Base-by-base conservation (phyloP, 2,888 invertebrate genomes). In the Microdon myrmicae region DNA sequence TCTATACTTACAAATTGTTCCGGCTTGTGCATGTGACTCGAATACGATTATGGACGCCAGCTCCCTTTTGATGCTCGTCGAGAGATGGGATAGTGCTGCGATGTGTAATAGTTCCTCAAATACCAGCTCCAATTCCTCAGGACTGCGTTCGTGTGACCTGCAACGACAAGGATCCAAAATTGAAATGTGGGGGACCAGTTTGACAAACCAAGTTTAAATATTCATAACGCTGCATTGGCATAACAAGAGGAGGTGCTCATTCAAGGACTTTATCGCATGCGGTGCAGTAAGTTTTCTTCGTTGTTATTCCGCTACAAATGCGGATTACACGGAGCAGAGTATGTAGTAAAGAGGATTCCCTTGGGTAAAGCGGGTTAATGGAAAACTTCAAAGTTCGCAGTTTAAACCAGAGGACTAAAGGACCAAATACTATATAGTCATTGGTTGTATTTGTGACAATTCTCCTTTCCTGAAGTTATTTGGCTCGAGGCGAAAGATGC, bases 61-160 rank as follows among this genome's bases (percentile, higher is more conserved):
- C 79, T 92, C 91, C 58, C 89, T 82, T 78, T 90, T 92, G 61
- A 92, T 89, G 72, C 90, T 89, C 70, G 89, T 90, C 59, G 90
- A 89, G 48, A 92, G 82, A 79, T 92, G 90, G 4, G 90, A 86
- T 56, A 92, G 81, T 9, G 92, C 90, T 71, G 90, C 87, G 71
- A 92, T 90, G 75, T 90, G 90, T 66, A 90, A 82, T 41, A 93
- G 81, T 74, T 92, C 92, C 72, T 92, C 91, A 75, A 90, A 92
- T 67, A 92, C 90, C 66, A 88, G 84, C 78, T 92, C 90, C 73
- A 91, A 79, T 77, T 92, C 92, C 74, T 91, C 90, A 9, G 85
- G 81, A 8, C 87, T 88, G 67, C 92, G 82, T 75, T 92, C 90
- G 72, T 88, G 86, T 31, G 87, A 85, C 68, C 90, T 91, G 78